Evolutionary conservation across 35 echinoderm and acorn worm species (phyloP).

Genomic region (Chiridota heheva): DNA sequence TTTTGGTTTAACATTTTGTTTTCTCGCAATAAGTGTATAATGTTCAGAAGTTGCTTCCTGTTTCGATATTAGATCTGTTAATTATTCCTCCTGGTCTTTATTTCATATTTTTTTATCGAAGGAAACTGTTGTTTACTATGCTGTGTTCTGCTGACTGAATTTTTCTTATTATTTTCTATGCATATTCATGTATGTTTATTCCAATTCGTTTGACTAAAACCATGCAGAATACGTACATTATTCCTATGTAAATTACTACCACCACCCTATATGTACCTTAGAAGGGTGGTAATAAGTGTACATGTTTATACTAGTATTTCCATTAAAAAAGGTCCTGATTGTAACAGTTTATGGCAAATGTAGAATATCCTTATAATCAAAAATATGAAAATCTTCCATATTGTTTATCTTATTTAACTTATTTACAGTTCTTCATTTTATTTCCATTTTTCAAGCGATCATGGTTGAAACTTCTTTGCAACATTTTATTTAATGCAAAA

Average conservation of each 20-base stretch:
- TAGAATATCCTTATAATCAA: background rate
- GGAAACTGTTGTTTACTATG: no score
- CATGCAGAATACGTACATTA: background rate
- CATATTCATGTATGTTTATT: no score
- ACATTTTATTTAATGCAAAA: background rate
- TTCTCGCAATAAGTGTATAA: no score
- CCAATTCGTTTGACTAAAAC: no score
- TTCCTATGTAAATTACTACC: background rate
- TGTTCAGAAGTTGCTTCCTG: no score
- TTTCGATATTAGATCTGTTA: no score
- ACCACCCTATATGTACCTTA: background rate
- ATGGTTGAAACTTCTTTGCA: background rate
- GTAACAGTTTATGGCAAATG: background rate
- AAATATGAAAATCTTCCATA: no score
- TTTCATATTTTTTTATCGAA: no score
- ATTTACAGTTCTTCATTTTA: background rate
- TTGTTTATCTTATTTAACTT: background rate
- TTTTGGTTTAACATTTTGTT: no score
- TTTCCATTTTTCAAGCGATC: background rate
- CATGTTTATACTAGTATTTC: background rate
- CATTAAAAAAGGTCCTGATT: background rate
- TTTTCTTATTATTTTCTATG: no score
- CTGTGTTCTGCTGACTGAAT: no score
- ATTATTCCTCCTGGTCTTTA: no score
- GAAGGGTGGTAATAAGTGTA: background rate